Evolutionary conservation across 2,113 vertebrate genomes (phyloP).

Genomic region (Piaya cayana): DNA sequence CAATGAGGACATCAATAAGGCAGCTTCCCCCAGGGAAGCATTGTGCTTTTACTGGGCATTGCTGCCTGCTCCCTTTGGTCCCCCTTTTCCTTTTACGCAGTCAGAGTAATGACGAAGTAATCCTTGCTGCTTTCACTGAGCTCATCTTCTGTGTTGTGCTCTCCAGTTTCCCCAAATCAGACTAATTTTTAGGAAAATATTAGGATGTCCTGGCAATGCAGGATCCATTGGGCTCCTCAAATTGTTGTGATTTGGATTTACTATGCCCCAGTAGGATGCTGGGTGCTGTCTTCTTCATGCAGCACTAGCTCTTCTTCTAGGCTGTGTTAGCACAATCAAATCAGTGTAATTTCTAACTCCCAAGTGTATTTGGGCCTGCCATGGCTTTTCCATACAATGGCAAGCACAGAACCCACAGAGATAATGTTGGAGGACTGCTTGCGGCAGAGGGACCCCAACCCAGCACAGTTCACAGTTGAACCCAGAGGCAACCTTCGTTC

Average conservation of each 20-base stretch:
- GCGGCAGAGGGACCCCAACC: background rate
- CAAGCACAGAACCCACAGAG: background rate
- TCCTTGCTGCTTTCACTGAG: background rate
- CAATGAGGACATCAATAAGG: slow-evolving; percentile 74
- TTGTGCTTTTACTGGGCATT: slow-evolving; percentile 76
- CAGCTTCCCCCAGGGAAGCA: slow-evolving; percentile 64
- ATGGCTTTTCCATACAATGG: background rate
- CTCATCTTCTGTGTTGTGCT: rapidly evolving
- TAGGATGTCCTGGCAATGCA: background rate
- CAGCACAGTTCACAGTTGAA: background rate
- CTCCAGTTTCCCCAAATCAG: background rate
- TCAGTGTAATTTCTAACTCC: background rate
- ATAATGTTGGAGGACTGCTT: background rate
- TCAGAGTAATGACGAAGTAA: rapidly evolving
- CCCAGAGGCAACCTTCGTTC: background rate
- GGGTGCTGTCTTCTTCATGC: background rate
- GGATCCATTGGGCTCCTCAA: background rate
- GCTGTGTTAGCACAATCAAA: background rate
- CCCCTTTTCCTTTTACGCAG: background rate
- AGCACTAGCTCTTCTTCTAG: background rate
- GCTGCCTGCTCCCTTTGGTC: background rate
- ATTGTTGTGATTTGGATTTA: background rate
- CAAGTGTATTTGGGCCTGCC: background rate
- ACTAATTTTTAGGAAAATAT: background rate
- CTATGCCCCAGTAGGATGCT: background rate